Evolutionary conservation across 2,113 vertebrate genomes (phyloP).

Genomic region (Pluvialis apricaria): DNA sequence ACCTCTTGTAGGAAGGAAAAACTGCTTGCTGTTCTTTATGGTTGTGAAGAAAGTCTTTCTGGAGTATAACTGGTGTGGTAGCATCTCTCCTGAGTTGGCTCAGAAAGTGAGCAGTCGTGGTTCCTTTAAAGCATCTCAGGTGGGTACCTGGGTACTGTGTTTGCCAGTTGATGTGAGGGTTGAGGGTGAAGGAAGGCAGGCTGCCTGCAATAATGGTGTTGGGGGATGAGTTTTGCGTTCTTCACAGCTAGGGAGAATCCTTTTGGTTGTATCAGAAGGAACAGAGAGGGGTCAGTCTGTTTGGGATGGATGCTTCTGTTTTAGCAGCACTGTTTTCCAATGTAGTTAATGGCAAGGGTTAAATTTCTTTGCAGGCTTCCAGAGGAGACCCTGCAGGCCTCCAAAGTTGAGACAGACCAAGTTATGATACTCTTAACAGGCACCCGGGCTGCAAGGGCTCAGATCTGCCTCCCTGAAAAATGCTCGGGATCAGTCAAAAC

Average conservation of each 20-base stretch:
- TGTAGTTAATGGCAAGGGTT: background rate
- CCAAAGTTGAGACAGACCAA: background rate
- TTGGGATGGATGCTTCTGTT: background rate
- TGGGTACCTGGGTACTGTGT: rapidly evolving
- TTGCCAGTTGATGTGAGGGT: background rate
- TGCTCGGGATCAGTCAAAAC: background rate
- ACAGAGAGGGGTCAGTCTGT: no score
- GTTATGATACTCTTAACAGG: background rate
- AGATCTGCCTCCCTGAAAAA: background rate
- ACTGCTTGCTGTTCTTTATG: background rate
- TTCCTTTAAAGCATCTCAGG: background rate
- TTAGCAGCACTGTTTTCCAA: background rate
- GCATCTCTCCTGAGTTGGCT: background rate
- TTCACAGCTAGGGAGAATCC: rapidly evolving
- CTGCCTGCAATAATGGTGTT: rapidly evolving
- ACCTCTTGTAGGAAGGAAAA: background rate
- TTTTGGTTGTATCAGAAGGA: background rate
- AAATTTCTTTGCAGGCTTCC: background rate
- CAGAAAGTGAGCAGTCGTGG: background rate
- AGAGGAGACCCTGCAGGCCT: background rate
- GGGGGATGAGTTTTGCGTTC: background rate
- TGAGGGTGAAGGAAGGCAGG: rapidly evolving
- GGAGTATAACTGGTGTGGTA: no score
- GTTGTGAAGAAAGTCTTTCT: background rate
- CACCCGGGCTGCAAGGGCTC: background rate